Evolutionary conservation across 2,888 invertebrate genomes (phyloP).

Genomic region (Asteroscopus sphinx): DNA sequence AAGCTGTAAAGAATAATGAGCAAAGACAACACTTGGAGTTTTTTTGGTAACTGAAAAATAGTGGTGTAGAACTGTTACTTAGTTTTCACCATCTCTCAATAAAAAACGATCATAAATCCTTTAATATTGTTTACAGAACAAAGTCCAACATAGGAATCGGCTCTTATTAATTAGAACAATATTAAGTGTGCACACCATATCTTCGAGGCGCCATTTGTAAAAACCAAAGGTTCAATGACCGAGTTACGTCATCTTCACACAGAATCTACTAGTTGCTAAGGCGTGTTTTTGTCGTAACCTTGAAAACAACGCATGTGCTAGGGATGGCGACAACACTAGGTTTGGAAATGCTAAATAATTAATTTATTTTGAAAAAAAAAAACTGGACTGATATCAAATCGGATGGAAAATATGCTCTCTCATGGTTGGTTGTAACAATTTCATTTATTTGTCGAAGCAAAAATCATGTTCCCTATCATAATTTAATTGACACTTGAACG

Average conservation of each 20-base stretch:
- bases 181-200: constrained; percentile 53
- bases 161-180: constrained; percentile 58
- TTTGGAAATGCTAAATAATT: neutral
- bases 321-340: constrained; percentile 39
- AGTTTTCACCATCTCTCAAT: constrained; percentile 1
- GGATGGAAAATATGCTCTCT: too few relatives aligned
- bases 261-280: constrained; percentile 60
- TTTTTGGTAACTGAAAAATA: too few relatives aligned
- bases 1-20: too few relatives aligned
- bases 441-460: too few relatives aligned
- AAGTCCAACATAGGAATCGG: constrained; percentile 37
- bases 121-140: constrained; percentile 18
- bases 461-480: too few relatives aligned
- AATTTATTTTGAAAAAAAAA: too few relatives aligned
- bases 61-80: too few relatives aligned
- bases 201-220: constrained; percentile 64
- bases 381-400: too few relatives aligned
- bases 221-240: constrained; percentile 58
- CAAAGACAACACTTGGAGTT: too few relatives aligned
- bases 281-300: constrained; percentile 56
- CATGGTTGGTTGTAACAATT: too few relatives aligned
- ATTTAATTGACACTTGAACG: too few relatives aligned
- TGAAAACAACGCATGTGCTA: constrained; percentile 55
- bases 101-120: constrained; percentile 24
- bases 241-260: constrained; percentile 62